Conservation (phyloP, 2,113 vertebrate species). For the Tragulus kanchil region DNA sequence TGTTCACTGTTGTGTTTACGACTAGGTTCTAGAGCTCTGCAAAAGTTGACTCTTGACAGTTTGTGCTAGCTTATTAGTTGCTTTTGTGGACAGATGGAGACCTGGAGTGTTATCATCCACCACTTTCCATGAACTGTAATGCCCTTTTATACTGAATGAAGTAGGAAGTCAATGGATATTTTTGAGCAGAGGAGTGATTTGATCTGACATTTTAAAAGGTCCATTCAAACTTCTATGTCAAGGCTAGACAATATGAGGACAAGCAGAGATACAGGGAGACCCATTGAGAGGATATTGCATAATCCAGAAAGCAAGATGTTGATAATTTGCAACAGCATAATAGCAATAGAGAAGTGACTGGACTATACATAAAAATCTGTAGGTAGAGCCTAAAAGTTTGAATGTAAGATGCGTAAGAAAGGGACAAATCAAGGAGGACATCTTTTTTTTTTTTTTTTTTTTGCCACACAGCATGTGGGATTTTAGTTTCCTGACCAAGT, state of each 20-base stretch:
- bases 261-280: neutral
- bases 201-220: slow-evolving; percentile 55
- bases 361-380: neutral
- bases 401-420: neutral
- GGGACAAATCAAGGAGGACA: neutral
- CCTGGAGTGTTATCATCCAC: neutral
- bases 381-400: neutral
- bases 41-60: slow-evolving; percentile 31
- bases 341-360: neutral
- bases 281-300: neutral
- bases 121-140: neutral
- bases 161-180: neutral
- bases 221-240: slow-evolving; percentile 9
- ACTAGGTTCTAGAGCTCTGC: neutral
- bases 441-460: neutral
- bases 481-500: neutral
- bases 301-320: slow-evolving; percentile 19
- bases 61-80: slow-evolving; percentile 2
- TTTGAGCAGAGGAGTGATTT: slow-evolving; percentile 21
- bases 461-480: neutral
- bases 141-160: slow-evolving; percentile 42
- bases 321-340: neutral
- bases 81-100: neutral
- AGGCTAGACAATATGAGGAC: slow-evolving; percentile 31
- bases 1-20: neutral